These are phyloP conservation scores for Carassius auratus DNA, from an alignment of 2,113 vertebrate species.

Conservation along the genomic window DNA sequence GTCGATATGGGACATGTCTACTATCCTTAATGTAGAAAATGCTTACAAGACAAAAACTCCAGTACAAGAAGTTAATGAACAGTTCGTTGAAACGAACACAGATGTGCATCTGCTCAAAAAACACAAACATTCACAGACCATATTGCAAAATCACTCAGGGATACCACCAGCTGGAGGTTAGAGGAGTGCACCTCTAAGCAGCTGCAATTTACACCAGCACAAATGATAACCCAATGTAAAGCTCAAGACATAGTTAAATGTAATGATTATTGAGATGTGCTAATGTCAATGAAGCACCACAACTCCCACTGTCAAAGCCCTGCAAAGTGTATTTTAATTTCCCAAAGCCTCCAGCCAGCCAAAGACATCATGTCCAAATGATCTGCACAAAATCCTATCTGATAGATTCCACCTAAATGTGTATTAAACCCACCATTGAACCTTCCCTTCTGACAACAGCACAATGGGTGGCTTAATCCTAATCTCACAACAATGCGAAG, in stretches of 20 bases:
- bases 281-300: background rate
- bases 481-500: conserved; percentile 30
- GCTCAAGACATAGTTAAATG: background rate
- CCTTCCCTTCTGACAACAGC: conserved; percentile 10
- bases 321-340: background rate
- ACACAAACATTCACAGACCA: conserved; percentile 3
- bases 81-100: conserved; percentile 11
- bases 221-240: background rate
- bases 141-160: conserved; percentile 41
- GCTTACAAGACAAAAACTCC: conserved; percentile 17
- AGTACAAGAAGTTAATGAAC: conserved; percentile 1
- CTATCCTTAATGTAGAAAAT: conserved; percentile 15
- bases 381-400: conserved; percentile 20
- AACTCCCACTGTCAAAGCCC: background rate
- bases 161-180: conserved; percentile 57
- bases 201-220: background rate
- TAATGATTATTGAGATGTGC: background rate
- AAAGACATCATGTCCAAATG: conserved; percentile 26
- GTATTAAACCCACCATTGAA: conserved; percentile 38
- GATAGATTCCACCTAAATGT: conserved; percentile 27
- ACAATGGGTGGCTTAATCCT: conserved; percentile 30
- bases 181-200: conserved; percentile 27
- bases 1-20: background rate
- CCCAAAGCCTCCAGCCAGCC: conserved; percentile 6
- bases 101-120: conserved; percentile 24